Base-by-base conservation (phyloP, 2,797 vertebrate genomes). In the Sphaeramia orbicularis region DNA sequence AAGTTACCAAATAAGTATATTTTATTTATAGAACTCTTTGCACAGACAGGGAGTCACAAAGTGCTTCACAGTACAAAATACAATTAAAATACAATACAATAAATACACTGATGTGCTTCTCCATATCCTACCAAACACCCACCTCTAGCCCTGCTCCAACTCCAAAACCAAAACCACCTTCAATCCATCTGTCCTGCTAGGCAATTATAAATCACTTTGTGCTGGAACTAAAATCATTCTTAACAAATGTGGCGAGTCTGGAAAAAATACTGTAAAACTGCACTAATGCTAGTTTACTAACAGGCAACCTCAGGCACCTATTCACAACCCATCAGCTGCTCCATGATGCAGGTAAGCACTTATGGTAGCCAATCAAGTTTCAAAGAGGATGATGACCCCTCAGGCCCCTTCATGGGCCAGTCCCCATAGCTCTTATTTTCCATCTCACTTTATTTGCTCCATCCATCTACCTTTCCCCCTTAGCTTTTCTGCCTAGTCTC, bases 371-470 rank as follows among this genome's bases (percentile, higher is more conserved):
- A 50, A n/a, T 42, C 10, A 19, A 0, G 50, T 47, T 44, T 49
- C 35, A 14, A 16, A 7, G 18, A 19, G 1, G 35, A 8, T 7
- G 8, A 14, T 56, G 41, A 10, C 51, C 43, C 58, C 45, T 59
- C 30, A 60, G 56, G 6, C 15, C 24, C 53, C 21, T 8, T 10
- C 14, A 6, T 36, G 30, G 41, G 8, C 48, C 49, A 24, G 10
- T 53, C 50, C 52, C 64, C 36, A 4, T 51, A 15, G 66, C 56
- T 1, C 50, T 58, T 69, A 48, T 38, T 66, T 42, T 68, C 45
- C 45, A 30, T 76, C 60, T 74, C 7, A 42, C 27, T 49, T 67
- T 53, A 58, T 51, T 58, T 30, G 51, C 67, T 68, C 48, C 58
- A 79, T 79, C 61, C 8, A 65, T 72, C 45, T 78, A 40, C 35